Evolutionary conservation across 2,888 invertebrate genomes (phyloP), one percentile per base, ranked within the genome.

Genomic region (Crematogaster levior): DNA sequence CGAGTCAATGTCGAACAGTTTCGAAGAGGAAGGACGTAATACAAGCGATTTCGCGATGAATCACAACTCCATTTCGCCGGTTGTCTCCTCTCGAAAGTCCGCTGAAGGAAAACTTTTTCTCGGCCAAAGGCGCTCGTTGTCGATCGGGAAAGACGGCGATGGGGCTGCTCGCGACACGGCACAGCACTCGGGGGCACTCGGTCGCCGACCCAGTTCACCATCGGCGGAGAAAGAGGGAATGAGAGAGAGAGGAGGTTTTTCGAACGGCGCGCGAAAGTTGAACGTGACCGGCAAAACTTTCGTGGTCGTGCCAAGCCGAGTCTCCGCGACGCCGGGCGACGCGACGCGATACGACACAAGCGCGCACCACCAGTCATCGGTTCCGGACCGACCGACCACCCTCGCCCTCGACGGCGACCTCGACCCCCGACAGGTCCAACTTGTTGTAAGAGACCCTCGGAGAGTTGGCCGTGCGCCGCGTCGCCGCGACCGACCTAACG

Each of bases 261-360:
- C 88, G 86, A 91, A 91, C 90, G 88, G 85, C 90, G 91, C 90
- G 91, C 90, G 91, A 91, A 91, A 92, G 91, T 92, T 90, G 90
- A 91, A 91, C 90, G 91, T 91, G 92, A 91, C 91, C 90, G 91
- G 90, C 85, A 88, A 92, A 92, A 92, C 86, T 92, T 92, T 91
- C 91, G 90, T 88, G 90, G 90, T 86, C 90, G 90, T 89, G 89
- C 83, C 86, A 82, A 84, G 84, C 83, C 84, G 70, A 68, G 83
- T 37, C 70, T 53, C 80, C 43, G 74, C 75, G 53, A 74, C 40
- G 63, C 30, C 81, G 70, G 66, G 21, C 51, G 68, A 63, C 60
- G 56, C 51, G 27, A 37, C 9, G 27, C 80, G 70, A 60, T 12
- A 18, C 66, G 79, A 58, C 12, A 77, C 77, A 77, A 82, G 21